A percentile compares a stretch with the other conserved stretches of the same genome.
Evolutionary conservation across 2,888 invertebrate species (phyloP).

Genomic region (Reticulitermes lucifugus): DNA sequence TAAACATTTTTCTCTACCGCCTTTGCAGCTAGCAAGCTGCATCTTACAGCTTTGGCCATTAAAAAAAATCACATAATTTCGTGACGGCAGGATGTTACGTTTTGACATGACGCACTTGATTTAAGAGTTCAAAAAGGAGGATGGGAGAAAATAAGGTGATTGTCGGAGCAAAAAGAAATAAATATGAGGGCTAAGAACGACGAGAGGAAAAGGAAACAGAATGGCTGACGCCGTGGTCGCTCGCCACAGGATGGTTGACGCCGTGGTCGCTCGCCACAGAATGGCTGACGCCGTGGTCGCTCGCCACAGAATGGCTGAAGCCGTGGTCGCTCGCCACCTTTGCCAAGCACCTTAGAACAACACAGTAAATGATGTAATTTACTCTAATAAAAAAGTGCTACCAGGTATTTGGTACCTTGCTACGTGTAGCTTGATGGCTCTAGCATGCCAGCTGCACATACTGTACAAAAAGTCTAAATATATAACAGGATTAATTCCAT

Average conservation of each 20-base stretch:
- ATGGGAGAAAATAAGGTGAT: conserved; percentile 21
- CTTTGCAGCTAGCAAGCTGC: neutral
- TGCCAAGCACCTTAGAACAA: too few species aligned
- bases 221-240: conserved; percentile 39
- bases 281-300: conserved; percentile 38
- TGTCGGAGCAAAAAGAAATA: neutral
- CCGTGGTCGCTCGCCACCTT: neutral
- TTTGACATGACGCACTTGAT: conserved; percentile 25
- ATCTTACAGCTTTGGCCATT: conserved; percentile 14
- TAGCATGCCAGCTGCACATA: too few species aligned
- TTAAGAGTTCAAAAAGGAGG: conserved; percentile 14
- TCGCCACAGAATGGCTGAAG: conserved; percentile 41
- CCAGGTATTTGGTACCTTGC: too few species aligned
- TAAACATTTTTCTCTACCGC: conserved; percentile 7
- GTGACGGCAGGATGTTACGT: conserved; percentile 49
- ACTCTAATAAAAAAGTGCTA: too few species aligned
- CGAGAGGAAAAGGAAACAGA: conserved; percentile 29
- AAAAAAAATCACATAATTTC: conserved; percentile 36
- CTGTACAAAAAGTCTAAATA: too few species aligned
- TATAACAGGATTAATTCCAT: too few species aligned
- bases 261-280: conserved; percentile 32
- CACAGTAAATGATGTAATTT: too few species aligned
- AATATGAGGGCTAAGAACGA: neutral
- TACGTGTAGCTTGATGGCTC: too few species aligned
- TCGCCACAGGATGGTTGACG: neutral